phyloP scores from a whole-genome alignment of 2,113 vertebrate species.

The Alectura lathami region DNA sequence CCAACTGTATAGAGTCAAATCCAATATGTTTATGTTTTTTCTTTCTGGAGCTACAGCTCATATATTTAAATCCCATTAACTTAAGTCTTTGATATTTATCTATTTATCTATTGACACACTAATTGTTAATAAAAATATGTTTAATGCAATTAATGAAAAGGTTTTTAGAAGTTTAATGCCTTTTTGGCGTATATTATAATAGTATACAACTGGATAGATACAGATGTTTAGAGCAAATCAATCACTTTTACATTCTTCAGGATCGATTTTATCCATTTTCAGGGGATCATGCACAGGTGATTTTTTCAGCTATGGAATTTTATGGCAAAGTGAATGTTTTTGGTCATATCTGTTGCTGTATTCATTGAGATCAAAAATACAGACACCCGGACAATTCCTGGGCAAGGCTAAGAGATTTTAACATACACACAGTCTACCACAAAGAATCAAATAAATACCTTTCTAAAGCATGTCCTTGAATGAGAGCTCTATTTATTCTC shows the following conservation, averaged over 20 bases:
- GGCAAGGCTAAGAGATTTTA: neutral
- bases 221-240: neutral
- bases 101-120: neutral
- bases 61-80: neutral
- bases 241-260: neutral
- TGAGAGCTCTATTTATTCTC: neutral
- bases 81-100: neutral
- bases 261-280: neutral
- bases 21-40: neutral
- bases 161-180: neutral
- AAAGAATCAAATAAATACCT: neutral
- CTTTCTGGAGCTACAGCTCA: neutral
- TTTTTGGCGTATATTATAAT: neutral
- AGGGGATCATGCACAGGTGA: fast-evolving
- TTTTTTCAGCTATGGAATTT: neutral
- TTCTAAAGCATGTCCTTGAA: neutral
- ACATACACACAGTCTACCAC: neutral
- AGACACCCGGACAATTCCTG: neutral
- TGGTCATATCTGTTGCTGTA: neutral
- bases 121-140: neutral
- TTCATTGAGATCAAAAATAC: neutral
- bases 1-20: constrained; percentile 13
- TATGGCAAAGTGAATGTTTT: neutral
- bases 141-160: neutral
- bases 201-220: neutral